Percentiles rank a stretch among this genome's conserved stretches.
These are phyloP conservation scores for Eidolon dupreanum DNA, from an alignment of 2,797 vertebrate species.

Conservation along the genomic window DNA sequence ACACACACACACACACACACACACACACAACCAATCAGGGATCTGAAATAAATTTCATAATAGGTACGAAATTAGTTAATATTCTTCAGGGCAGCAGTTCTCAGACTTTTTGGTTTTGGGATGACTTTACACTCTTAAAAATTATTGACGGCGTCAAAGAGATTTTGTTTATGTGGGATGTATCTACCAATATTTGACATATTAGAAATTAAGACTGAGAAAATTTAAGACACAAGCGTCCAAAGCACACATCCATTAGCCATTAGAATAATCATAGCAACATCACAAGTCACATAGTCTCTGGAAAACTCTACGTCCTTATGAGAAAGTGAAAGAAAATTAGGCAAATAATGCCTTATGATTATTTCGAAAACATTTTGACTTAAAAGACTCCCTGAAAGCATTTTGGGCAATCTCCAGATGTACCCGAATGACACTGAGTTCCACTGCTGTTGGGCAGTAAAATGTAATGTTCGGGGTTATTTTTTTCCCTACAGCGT, in stretches of 20 bases:
- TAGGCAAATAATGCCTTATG: background rate
- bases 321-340: background rate
- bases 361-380: background rate
- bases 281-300: rapidly evolving
- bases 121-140: background rate
- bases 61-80: background rate
- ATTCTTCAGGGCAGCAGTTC: background rate
- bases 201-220: background rate
- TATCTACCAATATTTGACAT: background rate
- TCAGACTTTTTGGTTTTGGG: background rate
- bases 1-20: background rate
- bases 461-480: background rate
- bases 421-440: background rate
- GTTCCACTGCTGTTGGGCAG: background rate
- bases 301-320: background rate
- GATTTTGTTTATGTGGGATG: background rate
- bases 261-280: rapidly evolving
- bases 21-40: no score
- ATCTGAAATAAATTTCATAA: background rate
- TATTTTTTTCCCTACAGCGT: background rate
- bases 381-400: background rate
- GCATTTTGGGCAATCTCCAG: background rate
- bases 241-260: background rate
- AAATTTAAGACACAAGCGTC: background rate
- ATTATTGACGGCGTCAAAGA: background rate